Evolutionary conservation across 2,797 vertebrate species (phyloP).

Genomic region (Epinephelus malabaricus): DNA sequence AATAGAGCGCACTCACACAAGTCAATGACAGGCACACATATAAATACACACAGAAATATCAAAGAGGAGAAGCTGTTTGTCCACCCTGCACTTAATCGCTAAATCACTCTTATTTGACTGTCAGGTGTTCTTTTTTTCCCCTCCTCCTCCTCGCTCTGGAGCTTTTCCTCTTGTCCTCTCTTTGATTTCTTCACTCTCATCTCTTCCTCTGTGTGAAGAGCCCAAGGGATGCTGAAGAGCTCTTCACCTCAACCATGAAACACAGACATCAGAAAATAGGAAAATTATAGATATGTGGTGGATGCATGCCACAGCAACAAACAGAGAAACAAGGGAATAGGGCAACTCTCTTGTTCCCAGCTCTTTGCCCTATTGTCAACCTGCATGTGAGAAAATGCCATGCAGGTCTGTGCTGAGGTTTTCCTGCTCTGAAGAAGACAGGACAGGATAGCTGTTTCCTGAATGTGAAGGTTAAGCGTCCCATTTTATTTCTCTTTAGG

Average conservation of each 20-base stretch:
- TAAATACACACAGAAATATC: conserved; percentile 40
- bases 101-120: conserved; percentile 49
- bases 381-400: conserved; percentile 64
- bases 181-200: conserved; percentile 43
- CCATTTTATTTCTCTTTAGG: conserved; percentile 48
- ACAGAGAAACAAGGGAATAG: conserved; percentile 26
- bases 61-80: conserved; percentile 51
- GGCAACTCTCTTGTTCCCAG: conserved; percentile 19
- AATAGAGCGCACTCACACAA: conserved; percentile 50
- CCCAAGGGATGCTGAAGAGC: conserved; percentile 9
- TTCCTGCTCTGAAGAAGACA: conserved; percentile 65
- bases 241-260: conserved; percentile 42
- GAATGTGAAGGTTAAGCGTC: conserved; percentile 43
- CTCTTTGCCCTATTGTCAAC: conserved; percentile 51
- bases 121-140: not conserved
- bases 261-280: conserved; percentile 35
- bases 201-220: conserved; percentile 37
- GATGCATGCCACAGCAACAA: conserved; percentile 31
- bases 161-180: conserved; percentile 29
- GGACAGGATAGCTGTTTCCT: conserved; percentile 59
- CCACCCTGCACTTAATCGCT: conserved; percentile 45
- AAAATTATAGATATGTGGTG: conserved; percentile 28
- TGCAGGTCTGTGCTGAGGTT: conserved; percentile 27
- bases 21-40: conserved; percentile 29
- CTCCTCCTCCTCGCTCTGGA: not conserved